Evolutionary conservation across 2,888 invertebrate species (phyloP).

Genomic region (Perdita meconis): DNA sequence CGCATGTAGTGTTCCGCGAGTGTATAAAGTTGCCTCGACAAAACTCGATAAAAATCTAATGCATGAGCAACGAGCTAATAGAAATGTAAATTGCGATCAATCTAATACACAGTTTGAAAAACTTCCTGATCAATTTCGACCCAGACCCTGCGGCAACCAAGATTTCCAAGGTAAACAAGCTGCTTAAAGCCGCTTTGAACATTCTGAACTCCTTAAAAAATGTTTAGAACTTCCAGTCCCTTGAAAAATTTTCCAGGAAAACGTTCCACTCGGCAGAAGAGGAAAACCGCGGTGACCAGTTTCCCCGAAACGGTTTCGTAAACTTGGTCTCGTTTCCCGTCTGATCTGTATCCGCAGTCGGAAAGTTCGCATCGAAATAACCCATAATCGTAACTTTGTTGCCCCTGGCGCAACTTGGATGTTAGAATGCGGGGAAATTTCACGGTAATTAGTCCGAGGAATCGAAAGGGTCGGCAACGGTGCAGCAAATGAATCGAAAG

Average conservation of each 20-base stretch:
- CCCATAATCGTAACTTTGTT: conserved; percentile 54
- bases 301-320: neutral
- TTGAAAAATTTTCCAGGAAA: neutral
- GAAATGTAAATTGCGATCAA: conserved; percentile 60
- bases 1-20: neutral
- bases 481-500: conserved; percentile 30
- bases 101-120: conserved; percentile 53
- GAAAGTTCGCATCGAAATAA: conserved; percentile 52
- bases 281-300: neutral
- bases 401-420: conserved; percentile 20
- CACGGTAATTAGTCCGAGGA: conserved; percentile 50
- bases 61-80: conserved; percentile 59
- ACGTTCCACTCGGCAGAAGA: neutral
- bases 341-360: conserved; percentile 27
- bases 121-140: conserved; percentile 12
- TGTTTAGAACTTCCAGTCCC: too few species aligned
- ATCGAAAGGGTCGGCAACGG: conserved; percentile 17
- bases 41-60: conserved; percentile 54
- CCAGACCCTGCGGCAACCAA: neutral
- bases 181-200: too few species aligned
- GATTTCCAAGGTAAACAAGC: too few species aligned
- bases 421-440: conserved; percentile 57
- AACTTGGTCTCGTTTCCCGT: conserved; percentile 7
- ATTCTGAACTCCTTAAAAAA: too few species aligned
- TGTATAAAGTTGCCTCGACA: conserved; percentile 10